phyloP scores from a whole-genome alignment of 2,113 vertebrate genomes.

The Scophthalmus maximus region DNA sequence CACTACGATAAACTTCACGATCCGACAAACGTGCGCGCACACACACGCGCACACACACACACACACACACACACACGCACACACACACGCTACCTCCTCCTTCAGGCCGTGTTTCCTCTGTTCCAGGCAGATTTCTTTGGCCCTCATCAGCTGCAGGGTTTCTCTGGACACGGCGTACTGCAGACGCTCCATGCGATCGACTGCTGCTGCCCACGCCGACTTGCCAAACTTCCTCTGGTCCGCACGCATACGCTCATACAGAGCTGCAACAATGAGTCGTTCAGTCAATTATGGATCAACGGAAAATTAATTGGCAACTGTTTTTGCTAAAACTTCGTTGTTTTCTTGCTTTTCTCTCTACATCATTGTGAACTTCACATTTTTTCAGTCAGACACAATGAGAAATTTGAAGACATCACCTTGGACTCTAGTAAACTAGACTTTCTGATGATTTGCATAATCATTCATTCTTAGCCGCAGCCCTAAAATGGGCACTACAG shows the following conservation, averaged over 20 bases:
- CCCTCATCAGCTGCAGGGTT: slow-evolving; percentile 96
- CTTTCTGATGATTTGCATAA: no score
- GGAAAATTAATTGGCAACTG: background rate
- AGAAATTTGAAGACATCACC: background rate
- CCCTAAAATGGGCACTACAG: background rate
- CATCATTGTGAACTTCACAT: no score
- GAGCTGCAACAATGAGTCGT: slow-evolving; percentile 77
- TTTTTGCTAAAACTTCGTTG: no score
- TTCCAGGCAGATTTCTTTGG: slow-evolving; percentile 97
- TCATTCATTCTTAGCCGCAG: no score
- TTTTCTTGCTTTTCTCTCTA: no score
- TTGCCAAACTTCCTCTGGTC: slow-evolving; percentile 98
- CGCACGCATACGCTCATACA: slow-evolving; percentile 93
- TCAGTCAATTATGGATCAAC: background rate
- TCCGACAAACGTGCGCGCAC: background rate
- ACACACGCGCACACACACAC: background rate
- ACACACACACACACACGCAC: background rate
- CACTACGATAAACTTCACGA: background rate
- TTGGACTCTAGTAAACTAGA: no score
- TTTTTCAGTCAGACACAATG: no score
- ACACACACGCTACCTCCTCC: slow-evolving; percentile 87
- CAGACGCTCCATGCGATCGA: slow-evolving; percentile 95
- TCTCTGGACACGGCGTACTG: slow-evolving; percentile 95
- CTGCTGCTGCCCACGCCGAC: slow-evolving; percentile 92
- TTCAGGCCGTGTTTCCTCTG: slow-evolving; percentile 93